phyloP scores from a whole-genome alignment of 2,113 vertebrate genomes.

The Poicephalus meyeri region DNA sequence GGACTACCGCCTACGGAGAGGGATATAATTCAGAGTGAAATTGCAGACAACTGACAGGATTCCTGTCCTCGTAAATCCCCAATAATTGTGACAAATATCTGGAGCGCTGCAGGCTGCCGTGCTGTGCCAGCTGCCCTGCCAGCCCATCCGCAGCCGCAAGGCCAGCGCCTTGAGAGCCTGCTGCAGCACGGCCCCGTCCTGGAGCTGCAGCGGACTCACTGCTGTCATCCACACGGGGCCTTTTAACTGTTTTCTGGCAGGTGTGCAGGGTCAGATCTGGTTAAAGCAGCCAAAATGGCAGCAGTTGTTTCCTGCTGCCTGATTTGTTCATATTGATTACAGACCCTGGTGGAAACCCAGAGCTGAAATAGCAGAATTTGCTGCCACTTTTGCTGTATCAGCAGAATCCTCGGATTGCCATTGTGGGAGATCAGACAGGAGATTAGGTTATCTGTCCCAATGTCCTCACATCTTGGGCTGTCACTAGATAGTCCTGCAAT shows the following conservation, averaged over 20 bases:
- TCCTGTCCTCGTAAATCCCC: constrained; percentile 21
- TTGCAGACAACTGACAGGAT: background rate
- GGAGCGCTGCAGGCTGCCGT: background rate
- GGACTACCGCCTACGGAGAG: background rate
- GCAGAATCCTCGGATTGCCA: background rate
- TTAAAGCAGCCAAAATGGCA: background rate
- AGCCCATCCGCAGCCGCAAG: background rate
- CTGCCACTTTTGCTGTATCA: background rate
- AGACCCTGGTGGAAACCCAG: background rate
- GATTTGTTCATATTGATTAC: background rate
- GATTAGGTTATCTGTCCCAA: background rate
- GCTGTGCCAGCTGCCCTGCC: constrained; percentile 15
- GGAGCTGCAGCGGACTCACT: rapidly evolving
- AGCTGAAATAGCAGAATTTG: constrained; percentile 14
- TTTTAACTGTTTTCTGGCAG: background rate
- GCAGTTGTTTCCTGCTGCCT: background rate
- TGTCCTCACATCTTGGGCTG: background rate
- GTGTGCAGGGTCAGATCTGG: background rate
- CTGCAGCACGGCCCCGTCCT: rapidly evolving
- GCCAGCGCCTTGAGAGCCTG: background rate
- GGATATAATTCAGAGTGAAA: background rate
- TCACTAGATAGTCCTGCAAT: background rate
- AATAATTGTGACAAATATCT: constrained; percentile 8
- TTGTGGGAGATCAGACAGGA: background rate
- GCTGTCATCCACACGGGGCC: background rate